Conservation (phyloP, 2,797 vertebrate species). For the Carcharodon carcharias region DNA sequence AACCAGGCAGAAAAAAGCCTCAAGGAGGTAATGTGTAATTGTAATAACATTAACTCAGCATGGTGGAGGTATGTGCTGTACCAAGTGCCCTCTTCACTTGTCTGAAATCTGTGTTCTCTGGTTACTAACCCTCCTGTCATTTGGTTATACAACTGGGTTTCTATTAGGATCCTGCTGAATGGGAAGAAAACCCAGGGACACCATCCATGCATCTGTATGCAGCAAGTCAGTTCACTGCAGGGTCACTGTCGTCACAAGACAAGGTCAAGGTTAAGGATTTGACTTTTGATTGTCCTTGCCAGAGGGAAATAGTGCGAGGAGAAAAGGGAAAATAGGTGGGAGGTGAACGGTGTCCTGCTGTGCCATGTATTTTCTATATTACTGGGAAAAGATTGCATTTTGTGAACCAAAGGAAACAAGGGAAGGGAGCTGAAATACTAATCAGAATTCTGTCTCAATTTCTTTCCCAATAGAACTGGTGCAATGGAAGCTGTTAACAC, state of each 20-base stretch:
- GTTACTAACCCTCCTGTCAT: neutral
- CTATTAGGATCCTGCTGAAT: neutral
- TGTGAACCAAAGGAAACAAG: no score
- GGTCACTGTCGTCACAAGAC: neutral
- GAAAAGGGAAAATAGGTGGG: neutral
- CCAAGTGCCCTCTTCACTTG: neutral
- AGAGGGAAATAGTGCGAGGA: neutral
- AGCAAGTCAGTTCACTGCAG: neutral
- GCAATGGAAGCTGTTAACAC: neutral
- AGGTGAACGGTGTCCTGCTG: neutral
- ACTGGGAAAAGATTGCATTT: neutral
- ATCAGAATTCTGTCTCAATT: neutral
- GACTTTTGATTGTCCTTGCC: neutral
- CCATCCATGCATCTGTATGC: neutral
- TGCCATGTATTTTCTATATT: neutral
- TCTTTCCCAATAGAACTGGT: neutral
- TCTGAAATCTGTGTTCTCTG: neutral
- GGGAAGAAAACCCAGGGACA: neutral
- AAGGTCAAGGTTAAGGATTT: neutral
- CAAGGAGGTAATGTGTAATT: no score
- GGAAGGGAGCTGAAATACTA: neutral
- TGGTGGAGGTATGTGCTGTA: no score
- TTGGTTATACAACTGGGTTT: neutral
- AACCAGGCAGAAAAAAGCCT: no score
- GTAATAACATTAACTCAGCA: no score